A percentile compares a stretch with the other conserved stretches of the same genome.
Conservation (phyloP, 2,113 vertebrate species). For the Excalfactoria chinensis region DNA sequence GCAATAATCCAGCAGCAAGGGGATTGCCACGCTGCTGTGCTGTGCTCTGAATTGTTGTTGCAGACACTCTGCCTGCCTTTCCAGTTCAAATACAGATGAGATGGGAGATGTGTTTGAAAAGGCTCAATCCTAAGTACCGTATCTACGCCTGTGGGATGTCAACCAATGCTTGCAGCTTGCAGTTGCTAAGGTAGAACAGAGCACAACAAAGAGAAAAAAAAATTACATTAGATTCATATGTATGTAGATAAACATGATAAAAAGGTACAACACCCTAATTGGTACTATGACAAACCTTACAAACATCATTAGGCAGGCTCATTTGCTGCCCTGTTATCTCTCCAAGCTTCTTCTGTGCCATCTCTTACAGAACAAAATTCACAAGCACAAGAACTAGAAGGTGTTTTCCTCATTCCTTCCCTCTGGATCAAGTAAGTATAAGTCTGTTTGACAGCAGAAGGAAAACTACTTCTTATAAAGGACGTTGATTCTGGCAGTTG, state of each 20-base stretch:
- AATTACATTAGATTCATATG: neutral
- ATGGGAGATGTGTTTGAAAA: neutral
- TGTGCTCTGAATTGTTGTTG: neutral
- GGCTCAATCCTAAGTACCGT: neutral
- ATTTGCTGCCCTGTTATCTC: neutral
- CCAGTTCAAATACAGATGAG: neutral
- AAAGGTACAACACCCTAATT: neutral
- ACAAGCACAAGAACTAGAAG: neutral
- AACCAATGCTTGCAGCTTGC: neutral
- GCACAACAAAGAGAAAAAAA: neutral
- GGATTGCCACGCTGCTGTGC: neutral
- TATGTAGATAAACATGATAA: neutral
- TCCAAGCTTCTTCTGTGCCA: neutral
- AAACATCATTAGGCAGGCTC: neutral
- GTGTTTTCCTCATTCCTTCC: neutral
- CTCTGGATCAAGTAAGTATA: fast-evolving
- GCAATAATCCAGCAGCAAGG: neutral
- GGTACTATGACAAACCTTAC: neutral
- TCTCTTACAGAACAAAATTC: neutral
- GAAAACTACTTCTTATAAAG: neutral
- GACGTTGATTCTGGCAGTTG: neutral
- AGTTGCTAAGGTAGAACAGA: neutral
- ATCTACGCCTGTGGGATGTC: neutral
- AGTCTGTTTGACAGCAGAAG: neutral
- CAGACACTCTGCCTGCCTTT: neutral